Evolutionary conservation across 2,888 invertebrate genomes (phyloP).

Genomic region (Pemphredon lugubris): DNA sequence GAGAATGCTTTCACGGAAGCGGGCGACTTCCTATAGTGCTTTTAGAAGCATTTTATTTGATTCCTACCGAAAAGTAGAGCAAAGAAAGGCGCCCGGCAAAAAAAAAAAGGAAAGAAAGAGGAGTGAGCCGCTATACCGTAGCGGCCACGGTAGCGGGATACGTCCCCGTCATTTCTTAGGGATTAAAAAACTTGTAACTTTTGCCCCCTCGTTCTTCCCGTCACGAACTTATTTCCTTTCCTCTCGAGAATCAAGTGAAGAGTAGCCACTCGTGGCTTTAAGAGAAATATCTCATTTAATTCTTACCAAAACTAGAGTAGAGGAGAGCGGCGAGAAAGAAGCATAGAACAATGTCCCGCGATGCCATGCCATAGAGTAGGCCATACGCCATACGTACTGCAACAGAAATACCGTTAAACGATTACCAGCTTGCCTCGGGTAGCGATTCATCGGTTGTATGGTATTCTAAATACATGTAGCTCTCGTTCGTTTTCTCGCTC

Average conservation of each 20-base stretch:
- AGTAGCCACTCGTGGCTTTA: conserved; percentile 6
- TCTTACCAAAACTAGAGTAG: conserved; percentile 69
- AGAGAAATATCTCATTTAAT: conserved; percentile 36
- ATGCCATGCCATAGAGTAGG: conserved; percentile 71
- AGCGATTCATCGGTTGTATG: no score
- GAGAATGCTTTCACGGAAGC: conserved; percentile 53
- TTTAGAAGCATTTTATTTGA: conserved; percentile 60
- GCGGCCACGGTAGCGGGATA: conserved; percentile 37
- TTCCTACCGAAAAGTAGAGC: conserved; percentile 58
- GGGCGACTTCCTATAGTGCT: conserved; percentile 54
- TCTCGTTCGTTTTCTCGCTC: no score
- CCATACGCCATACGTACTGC: conserved; percentile 70
- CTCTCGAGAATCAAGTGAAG: conserved; percentile 8
- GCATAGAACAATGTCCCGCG: conserved; percentile 66
- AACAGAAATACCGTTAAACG: conserved; percentile 33
- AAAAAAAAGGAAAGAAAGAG: no score
- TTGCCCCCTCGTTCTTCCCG: conserved; percentile 32
- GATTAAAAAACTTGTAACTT: conserved; percentile 62
- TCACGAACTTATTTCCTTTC: conserved; percentile 26
- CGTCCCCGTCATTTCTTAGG: conserved; percentile 56
- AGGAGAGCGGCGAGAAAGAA: conserved; percentile 64
- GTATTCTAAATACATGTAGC: no score
- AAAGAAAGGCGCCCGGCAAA: conserved; percentile 33
- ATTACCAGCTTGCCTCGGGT: no score
- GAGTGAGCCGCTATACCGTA: conserved; percentile 28